Evolutionary conservation across 2,797 vertebrate species (phyloP), one percentile per base, ranked within the genome.

Genomic region (Lepilemur ruficaudatus): DNA sequence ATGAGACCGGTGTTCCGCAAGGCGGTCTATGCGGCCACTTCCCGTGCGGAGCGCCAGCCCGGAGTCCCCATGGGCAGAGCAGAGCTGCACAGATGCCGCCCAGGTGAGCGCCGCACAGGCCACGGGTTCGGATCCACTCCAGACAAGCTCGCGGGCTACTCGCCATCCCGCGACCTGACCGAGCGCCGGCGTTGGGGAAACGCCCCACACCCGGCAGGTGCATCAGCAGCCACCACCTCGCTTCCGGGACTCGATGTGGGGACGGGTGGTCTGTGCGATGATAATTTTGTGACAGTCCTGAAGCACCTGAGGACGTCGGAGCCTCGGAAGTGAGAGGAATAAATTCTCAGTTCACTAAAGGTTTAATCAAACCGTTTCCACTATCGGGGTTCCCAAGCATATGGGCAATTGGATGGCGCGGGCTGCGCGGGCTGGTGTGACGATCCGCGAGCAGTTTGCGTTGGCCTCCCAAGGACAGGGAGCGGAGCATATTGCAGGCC

Each of bases 101-200:
- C 0, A 28, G 38, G 28, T 1, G 3, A 25, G 5, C 22, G 0
- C 4, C 0, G 2, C 20, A 10, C 9, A 8, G 35, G n/a, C 17
- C 17, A 25, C 0, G 0, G 0, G 0, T 12, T 4, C 0, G 11
- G 13, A 3, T 4, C 41, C 11, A 0, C 46, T 30, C 13, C 32
- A 0, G 32, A 9, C 1, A 2, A 23, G 43, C 13, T 1, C 25
- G n/a, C 13, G 0, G 1, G 1, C 15, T 3, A 1, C 70, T 28
- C 6, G 0, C 3, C 41, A 0, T 12, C 41, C 67, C 23, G 1
- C 1, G 48, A 43, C 4, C 14, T 14, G 65, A 20, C 23, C 28
- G 13, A 69, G 9, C 10, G 7, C 9, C 7, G n/a, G 50, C 43
- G 2, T 3, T 2, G 13, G 72, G 78, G n/a, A 38, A 28, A 12